Evolutionary conservation across 2,113 vertebrate species (phyloP).

Genomic region (Lathamus discolor): DNA sequence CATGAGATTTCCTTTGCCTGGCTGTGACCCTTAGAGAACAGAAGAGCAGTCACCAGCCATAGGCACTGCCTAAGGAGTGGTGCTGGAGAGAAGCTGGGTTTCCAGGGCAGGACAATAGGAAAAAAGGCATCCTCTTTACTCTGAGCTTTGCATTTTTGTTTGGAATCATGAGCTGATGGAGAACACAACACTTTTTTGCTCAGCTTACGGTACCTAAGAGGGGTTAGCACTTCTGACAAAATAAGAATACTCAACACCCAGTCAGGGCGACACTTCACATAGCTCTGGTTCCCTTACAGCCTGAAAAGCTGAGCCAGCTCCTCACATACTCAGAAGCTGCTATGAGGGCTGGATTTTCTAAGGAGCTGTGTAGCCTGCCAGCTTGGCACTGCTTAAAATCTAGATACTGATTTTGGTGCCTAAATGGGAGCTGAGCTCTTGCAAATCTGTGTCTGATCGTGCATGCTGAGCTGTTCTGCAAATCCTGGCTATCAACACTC

Average conservation of each 20-base stretch:
- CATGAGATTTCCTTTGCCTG: neutral
- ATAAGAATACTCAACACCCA: neutral
- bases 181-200: neutral
- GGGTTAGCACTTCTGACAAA: neutral
- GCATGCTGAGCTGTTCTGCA: constrained; percentile 58
- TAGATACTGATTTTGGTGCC: constrained; percentile 8
- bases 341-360: neutral
- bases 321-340: neutral
- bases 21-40: neutral
- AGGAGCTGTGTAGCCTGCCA: neutral
- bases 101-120: neutral
- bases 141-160: neutral
- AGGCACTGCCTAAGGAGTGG: neutral
- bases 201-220: neutral
- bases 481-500: constrained; percentile 44
- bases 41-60: neutral
- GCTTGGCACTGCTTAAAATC: constrained; percentile 11
- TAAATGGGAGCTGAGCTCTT: constrained; percentile 50
- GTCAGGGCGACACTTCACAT: neutral
- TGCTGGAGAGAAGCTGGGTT: neutral
- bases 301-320: neutral
- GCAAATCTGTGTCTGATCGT: constrained; percentile 4
- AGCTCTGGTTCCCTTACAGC: neutral
- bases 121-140: neutral
- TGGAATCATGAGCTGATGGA: neutral